These are phyloP conservation scores for Crotalus horridus DNA, from an alignment of 2,113 vertebrate species.

Conservation along the genomic window DNA sequence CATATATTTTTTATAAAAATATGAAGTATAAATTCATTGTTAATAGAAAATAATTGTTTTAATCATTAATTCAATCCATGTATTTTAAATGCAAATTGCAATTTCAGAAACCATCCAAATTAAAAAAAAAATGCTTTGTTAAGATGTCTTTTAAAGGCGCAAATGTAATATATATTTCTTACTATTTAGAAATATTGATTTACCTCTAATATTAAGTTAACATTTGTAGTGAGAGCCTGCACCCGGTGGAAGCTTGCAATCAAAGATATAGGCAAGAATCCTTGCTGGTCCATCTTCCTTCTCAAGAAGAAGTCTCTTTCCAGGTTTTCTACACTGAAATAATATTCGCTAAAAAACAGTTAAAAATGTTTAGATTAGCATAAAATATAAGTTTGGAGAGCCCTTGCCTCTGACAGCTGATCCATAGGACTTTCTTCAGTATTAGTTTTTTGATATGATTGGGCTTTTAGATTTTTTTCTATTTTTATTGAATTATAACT, in stretches of 20 bases:
- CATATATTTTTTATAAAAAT: not conserved
- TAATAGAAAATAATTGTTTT: not conserved
- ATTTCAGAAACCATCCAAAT: not conserved
- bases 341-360: slow-evolving; percentile 84
- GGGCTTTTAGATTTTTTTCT: slow-evolving; percentile 56
- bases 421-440: slow-evolving; percentile 44
- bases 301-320: slow-evolving; percentile 96
- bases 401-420: not conserved
- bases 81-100: not conserved
- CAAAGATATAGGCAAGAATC: slow-evolving; percentile 91
- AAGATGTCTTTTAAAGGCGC: not conserved
- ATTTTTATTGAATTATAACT: slow-evolving; percentile 50
- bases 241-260: slow-evolving; percentile 93
- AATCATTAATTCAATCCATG: not conserved
- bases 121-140: not conserved
- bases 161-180: not conserved
- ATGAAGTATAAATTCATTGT: not conserved
- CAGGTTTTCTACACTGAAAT: slow-evolving; percentile 96
- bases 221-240: slow-evolving; percentile 89
- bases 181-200: slow-evolving; percentile 21
- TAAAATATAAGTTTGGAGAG: not conserved
- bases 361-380: slow-evolving; percentile 24
- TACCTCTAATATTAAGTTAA: slow-evolving; percentile 90
- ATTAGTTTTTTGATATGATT: slow-evolving; percentile 53
- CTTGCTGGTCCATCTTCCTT: slow-evolving; percentile 91